These are phyloP conservation scores for Scaptomyza caliginosa DNA, from an alignment of 2,888 invertebrate species.

Conservation along the genomic window DNA sequence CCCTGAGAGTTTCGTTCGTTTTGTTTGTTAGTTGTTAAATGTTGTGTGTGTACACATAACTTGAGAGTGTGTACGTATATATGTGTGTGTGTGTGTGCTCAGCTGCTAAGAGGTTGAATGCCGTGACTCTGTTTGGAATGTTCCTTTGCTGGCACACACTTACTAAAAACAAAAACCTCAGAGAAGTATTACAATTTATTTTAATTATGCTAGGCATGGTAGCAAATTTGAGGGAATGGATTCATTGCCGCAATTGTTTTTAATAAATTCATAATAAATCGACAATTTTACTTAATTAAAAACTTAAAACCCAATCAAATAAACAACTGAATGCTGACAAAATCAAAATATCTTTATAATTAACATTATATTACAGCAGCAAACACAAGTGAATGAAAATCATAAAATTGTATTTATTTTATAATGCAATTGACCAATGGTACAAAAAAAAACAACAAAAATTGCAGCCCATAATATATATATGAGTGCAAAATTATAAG, in stretches of 20 bases:
- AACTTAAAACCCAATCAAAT: too few relatives aligned
- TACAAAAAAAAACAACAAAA: too few relatives aligned
- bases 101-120: constrained; percentile 50
- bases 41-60: constrained; percentile 23
- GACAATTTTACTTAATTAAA: too few relatives aligned
- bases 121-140: constrained; percentile 19
- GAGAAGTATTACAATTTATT: neutral
- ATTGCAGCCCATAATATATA: constrained; percentile 11
- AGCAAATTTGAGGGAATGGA: neutral
- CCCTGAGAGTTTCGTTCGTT: constrained; percentile 31
- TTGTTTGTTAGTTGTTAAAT: constrained; percentile 52
- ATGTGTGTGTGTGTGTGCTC: constrained; percentile 30
- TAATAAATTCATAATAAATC: too few relatives aligned
- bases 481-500: constrained; percentile 6
- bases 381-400: constrained; percentile 40
- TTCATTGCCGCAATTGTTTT: too few relatives aligned
- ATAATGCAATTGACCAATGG: constrained; percentile 15
- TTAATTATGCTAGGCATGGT: neutral
- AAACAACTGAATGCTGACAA: neutral
- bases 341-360: constrained; percentile 36
- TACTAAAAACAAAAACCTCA: constrained; percentile 6
- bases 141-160: constrained; percentile 25
- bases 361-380: constrained; percentile 48
- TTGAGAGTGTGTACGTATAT: constrained; percentile 9
- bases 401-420: constrained; percentile 8